These are phyloP conservation scores for Rhodeus uyekii DNA, from an alignment of 2,797 vertebrate genomes.

Conservation along the genomic window DNA sequence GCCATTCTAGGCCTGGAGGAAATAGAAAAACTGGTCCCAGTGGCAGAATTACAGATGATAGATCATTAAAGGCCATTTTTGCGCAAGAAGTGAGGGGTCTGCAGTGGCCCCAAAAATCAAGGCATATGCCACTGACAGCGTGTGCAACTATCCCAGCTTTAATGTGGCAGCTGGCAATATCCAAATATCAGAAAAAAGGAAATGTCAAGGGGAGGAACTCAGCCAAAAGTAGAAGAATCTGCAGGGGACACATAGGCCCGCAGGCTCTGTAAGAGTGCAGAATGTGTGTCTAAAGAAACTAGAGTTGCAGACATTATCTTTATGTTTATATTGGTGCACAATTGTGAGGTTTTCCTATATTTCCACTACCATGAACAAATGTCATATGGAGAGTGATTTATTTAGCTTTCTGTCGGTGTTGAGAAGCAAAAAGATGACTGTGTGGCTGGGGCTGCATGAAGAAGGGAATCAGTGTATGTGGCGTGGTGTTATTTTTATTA, in stretches of 20 bases:
- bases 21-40: slow-evolving; percentile 31
- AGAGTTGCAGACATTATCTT: slow-evolving; percentile 4
- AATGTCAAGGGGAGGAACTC: slow-evolving; percentile 81
- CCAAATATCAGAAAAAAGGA: slow-evolving; percentile 84
- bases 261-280: slow-evolving; percentile 42
- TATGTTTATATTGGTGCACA: slow-evolving; percentile 38
- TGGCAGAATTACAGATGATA: slow-evolving; percentile 83
- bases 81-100: slow-evolving; percentile 49
- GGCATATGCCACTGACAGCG: slow-evolving; percentile 75
- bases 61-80: slow-evolving; percentile 78
- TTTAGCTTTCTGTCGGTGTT: slow-evolving; percentile 24
- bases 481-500: background rate
- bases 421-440: background rate
- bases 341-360: slow-evolving; percentile 10
- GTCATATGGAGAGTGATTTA: slow-evolving; percentile 11
- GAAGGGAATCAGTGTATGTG: background rate
- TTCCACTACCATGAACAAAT: slow-evolving; percentile 10
- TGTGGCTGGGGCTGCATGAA: slow-evolving; percentile 13
- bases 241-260: slow-evolving; percentile 62
- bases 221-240: slow-evolving; percentile 70
- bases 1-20: slow-evolving; percentile 36
- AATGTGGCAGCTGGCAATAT: slow-evolving; percentile 81
- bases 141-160: slow-evolving; percentile 71
- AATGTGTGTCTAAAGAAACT: slow-evolving; percentile 38
- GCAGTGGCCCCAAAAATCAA: slow-evolving; percentile 69